These are phyloP conservation scores for Lithophane semibrunnea DNA, from an alignment of 2,888 invertebrate species.

Conservation along the genomic window DNA sequence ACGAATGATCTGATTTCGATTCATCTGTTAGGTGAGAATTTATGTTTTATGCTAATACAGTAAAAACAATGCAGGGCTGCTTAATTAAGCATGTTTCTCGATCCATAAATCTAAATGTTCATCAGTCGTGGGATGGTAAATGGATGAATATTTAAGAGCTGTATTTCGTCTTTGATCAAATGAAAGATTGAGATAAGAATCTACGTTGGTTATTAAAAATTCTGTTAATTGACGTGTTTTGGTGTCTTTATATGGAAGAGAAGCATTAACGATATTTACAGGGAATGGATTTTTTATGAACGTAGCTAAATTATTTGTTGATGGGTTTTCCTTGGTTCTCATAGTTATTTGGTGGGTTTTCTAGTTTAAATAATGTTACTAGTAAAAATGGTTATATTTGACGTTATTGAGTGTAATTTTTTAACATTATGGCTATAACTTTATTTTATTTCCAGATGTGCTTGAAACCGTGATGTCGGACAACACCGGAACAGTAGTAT, in stretches of 20 bases:
- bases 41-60: slow-evolving; percentile 78
- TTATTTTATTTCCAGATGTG: slow-evolving; percentile 81
- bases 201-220: slow-evolving; percentile 53
- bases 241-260: slow-evolving; percentile 23
- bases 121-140: slow-evolving; percentile 72
- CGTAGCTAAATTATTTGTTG: slow-evolving; percentile 6
- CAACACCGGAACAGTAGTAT: slow-evolving; percentile 85
- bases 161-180: slow-evolving; percentile 72
- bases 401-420: background rate
- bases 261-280: slow-evolving; percentile 28
- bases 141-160: slow-evolving; percentile 59
- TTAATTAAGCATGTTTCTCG: slow-evolving; percentile 87
- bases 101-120: slow-evolving; percentile 87
- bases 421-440: slow-evolving; percentile 5
- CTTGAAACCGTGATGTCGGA: slow-evolving; percentile 86
- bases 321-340: slow-evolving; percentile 20
- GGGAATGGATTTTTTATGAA: slow-evolving; percentile 17
- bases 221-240: slow-evolving; percentile 55
- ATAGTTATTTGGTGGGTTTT: background rate
- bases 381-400: background rate
- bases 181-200: slow-evolving; percentile 80
- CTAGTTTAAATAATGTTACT: background rate
- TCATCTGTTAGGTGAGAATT: slow-evolving; percentile 74
- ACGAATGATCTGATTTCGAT: slow-evolving; percentile 72
- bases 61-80: slow-evolving; percentile 83